Evolutionary conservation across 2,113 vertebrate species (phyloP), one percentile per base, ranked within the genome.

Genomic region (Engraulis encrasicolus): DNA sequence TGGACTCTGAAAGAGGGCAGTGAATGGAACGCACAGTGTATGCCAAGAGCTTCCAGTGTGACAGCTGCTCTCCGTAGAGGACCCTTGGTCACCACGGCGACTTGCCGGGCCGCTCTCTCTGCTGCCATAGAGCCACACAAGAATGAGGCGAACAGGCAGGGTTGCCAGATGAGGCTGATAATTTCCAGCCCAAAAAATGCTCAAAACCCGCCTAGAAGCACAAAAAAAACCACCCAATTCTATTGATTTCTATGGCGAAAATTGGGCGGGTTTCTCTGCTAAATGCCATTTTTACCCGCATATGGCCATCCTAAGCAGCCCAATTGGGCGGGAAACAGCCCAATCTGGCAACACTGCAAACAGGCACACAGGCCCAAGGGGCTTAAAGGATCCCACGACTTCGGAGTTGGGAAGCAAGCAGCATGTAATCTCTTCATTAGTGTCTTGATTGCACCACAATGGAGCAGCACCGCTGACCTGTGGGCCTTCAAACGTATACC

Each of bases 11-110:
- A 38, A 86, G 71, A 19, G 78, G 45, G 36, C 50, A 34, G 19
- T 49, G 66, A 83, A 88, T 81, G 81, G 79, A 58, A 37, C 79
- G 6, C n/a, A 50, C 17, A 49, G 27, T 14, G 45, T 45, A 52
- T 31, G 54, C 49, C 61, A 40, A 61, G 79, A 88, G 85, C 85
- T 84, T 79, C 31, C 80, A 79, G 49, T 79, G 66, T 66, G 86
- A 87, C 86, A 89, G 89, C 90, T 90, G 89, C 85, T 87, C 36
- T 50, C n/a, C 78, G 80, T n/a, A n/a, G 87, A 86, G 85, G 81
- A 82, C 74, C 61, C 78, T 0, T 79, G 50, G 66, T 78, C 17
- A 81, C 48, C 82, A 83, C 85, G 86, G 80, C 88, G 66, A 86
- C 27, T 38, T 18, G 6, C 9, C 40, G 40, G n/a, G n/a, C n/a